These are phyloP conservation scores for Hetaerina americana DNA, from an alignment of 1,140 invertebrate genomes.

Conservation along the genomic window DNA sequence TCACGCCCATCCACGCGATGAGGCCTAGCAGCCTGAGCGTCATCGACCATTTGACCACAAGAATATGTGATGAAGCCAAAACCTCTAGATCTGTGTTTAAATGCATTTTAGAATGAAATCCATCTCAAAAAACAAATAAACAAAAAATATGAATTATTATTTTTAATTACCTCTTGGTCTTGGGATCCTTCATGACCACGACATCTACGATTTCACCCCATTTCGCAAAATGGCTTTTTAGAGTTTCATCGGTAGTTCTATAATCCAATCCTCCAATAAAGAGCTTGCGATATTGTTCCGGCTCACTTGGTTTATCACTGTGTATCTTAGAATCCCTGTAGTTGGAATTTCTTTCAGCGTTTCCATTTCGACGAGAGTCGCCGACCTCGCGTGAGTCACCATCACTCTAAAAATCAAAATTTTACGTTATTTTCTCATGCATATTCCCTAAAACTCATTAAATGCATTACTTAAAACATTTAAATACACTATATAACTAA, in stretches of 20 bases:
- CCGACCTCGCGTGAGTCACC: not conserved
- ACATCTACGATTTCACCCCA: slow-evolving; percentile 97
- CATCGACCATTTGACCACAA: slow-evolving; percentile 84
- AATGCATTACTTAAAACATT: not conserved
- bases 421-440: not conserved
- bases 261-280: slow-evolving; percentile 96
- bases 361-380: not conserved
- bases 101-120: not conserved
- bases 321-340: not conserved
- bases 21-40: slow-evolving; percentile 77
- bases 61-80: slow-evolving; percentile 97
- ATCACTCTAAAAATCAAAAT: not conserved
- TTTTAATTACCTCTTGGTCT: slow-evolving; percentile 51
- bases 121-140: not conserved
- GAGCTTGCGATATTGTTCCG: slow-evolving; percentile 88
- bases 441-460: not conserved
- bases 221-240: slow-evolving; percentile 89
- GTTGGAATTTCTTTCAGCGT: not conserved
- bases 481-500: not conserved
- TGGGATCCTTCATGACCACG: slow-evolving; percentile 95
- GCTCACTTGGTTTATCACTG: slow-evolving; percentile 39
- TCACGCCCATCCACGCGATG: slow-evolving; percentile 70
- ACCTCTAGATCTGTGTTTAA: slow-evolving; percentile 54
- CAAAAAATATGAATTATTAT: not conserved
- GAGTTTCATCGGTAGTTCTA: slow-evolving; percentile 81